Percentiles rank a stretch among this genome's conserved stretches.
Conservation (phyloP, 2,888 invertebrate genomes). For the Ichneumon xanthorius region DNA sequence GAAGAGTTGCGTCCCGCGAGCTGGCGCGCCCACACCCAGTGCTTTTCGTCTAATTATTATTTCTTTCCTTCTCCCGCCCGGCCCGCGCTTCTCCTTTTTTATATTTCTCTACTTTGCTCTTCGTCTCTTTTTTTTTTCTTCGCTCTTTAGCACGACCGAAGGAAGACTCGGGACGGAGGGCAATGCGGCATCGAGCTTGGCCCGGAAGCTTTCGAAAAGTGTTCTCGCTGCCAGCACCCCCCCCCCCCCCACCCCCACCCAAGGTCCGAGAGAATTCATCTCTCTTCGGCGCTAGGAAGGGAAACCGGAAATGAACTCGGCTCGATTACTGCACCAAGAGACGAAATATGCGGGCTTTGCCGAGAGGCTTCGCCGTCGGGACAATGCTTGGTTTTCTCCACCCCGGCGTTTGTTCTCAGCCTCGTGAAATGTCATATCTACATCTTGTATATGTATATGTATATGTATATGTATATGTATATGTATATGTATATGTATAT, state of each 20-base stretch:
- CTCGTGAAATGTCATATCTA: not conserved
- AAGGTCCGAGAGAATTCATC: slow-evolving; percentile 13
- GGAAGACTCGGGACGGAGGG: not conserved
- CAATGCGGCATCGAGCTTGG: slow-evolving; percentile 23
- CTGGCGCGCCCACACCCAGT: not conserved
- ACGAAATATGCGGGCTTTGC: slow-evolving; percentile 36
- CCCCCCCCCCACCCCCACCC: not conserved
- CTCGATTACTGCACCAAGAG: slow-evolving; percentile 33
- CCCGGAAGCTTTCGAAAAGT: slow-evolving; percentile 41
- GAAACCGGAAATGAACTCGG: slow-evolving; percentile 45
- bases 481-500: too few species aligned
- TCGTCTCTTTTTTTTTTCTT: not conserved
- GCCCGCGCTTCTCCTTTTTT: not conserved
- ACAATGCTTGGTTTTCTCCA: too few species aligned
- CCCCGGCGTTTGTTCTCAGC: not conserved
- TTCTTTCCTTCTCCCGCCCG: slow-evolving; percentile 22
- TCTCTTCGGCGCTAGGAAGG: not conserved
- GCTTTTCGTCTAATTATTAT: slow-evolving; percentile 51
- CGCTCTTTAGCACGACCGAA: slow-evolving; percentile 7
- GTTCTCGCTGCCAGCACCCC: not conserved
- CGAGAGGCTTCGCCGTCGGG: not conserved
- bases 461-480: too few species aligned
- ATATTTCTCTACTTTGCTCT: slow-evolving; percentile 7
- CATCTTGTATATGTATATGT: too few species aligned
- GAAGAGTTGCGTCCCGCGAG: slow-evolving; percentile 32